Base-by-base conservation (phyloP, 2,888 invertebrate species). In the Aphrophora alni region DNA sequence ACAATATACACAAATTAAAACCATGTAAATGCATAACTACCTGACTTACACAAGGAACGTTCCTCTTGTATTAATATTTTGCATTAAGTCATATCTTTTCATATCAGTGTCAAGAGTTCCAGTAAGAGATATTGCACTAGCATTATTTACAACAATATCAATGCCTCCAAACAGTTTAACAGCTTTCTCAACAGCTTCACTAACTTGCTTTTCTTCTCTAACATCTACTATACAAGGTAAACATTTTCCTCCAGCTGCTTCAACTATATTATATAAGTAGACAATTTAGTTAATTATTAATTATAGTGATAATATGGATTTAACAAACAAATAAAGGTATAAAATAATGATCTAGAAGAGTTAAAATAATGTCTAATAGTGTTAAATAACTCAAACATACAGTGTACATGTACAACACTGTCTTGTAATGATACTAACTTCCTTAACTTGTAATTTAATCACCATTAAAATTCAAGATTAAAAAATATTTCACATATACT, bases 11-110 rank as follows among this genome's bases (percentile, higher is more conserved):
- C 68, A 7, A 7, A 68, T 21, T 68, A 7, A 68, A 3, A 24
- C 68, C 68, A 68, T 7, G 21, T 5, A 68, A 24, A 10, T 21
- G 7, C 10, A 68, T 68, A 7, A 33, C 33, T 24, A 12, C 17
- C 27, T 71, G 83, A 90, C 93, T 92, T 89, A 98, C 95, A 96
- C 95, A 81, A 99, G 90, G 88, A 95, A 99, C 0, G 98, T 99
- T 84, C 98, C 99, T 85, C 99, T 92, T 0, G 97, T 94, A 89
- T 99, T 99, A 85, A 99, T 93, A 81, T 92, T 92, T 87, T 98
- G 95, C 98, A 99, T 99, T 69, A 99, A 92, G 89, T 99, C 99
- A 87, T 96, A 99, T 88, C 93, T 92, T 89, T 99, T 99, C 98
- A 99, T 98, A 59, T 96, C 94, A 0, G 98, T 98, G 8, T 93